Evolutionary conservation across 2,888 invertebrate species (phyloP), one percentile per base, ranked within the genome.

Genomic region (Agriopis marginaria): DNA sequence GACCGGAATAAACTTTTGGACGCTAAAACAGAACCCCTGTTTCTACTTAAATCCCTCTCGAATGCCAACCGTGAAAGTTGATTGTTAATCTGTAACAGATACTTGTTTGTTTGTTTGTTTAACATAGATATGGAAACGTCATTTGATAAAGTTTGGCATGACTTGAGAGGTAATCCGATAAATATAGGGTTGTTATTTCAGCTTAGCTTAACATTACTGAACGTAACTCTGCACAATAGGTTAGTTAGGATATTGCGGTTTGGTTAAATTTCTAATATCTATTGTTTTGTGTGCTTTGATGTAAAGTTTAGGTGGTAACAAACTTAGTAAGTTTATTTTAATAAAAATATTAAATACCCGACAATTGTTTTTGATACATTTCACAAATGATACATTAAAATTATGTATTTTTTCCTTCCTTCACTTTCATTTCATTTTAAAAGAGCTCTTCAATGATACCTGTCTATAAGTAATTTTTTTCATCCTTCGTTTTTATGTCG

Each of bases 21-120:
- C 82, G 85, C 85, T 91, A 88, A 91, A 92, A 91, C 86, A 84
- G 86, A 87, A 89, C 81, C 86, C 89, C 85, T 90, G 92, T 90
- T 89, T 81, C 83, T 80, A 80, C 82, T 82, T 85, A 88, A 86
- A 89, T 89, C 88, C 87, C 79, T 84, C 83, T 82, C 82, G 81
- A 84, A 79, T 78, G 79, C 79, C 79, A 81, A 78, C 83, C 83
- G 84, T 84, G 84, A 86, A 88, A 89, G 86, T 89, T 89, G 85
- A 86, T 86, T 85, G 86, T 87, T 88, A 88, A 89, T 89, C 87
- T 87, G 85, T 82, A 85, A 86, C 79, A 81, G 86, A 86, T 87
- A 85, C 84, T 84, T 82, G 79, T 80, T 81, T 84, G 81, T 77
- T 81, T 84, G 81, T 77, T 81, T 84, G 81, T 82, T 80, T 79